These are phyloP conservation scores for Gibbula magus DNA, from an alignment of 2,888 invertebrate genomes.

Conservation along the genomic window DNA sequence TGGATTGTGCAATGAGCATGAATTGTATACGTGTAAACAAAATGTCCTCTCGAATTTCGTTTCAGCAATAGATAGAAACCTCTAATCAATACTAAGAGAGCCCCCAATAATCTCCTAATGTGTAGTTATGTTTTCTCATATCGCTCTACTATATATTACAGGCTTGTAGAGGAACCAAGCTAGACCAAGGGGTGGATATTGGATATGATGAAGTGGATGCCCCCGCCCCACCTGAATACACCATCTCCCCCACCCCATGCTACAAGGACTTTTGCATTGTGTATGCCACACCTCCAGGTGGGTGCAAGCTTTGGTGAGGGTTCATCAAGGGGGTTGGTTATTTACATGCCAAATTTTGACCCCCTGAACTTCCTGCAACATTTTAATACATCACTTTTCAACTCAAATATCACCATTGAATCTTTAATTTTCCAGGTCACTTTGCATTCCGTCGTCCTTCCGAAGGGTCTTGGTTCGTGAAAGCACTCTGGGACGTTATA, in stretches of 20 bases:
- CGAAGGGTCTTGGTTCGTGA: constrained; percentile 57
- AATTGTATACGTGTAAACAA: too few relatives aligned
- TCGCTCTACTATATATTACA: constrained; percentile 31
- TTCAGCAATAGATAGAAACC: too few relatives aligned
- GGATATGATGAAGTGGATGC: constrained; percentile 82
- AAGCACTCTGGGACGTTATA: constrained; percentile 47
- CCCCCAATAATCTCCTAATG: too few relatives aligned
- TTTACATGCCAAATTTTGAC: too few relatives aligned
- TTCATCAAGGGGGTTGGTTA: too few relatives aligned
- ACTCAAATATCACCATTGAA: too few relatives aligned
- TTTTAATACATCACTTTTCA: too few relatives aligned
- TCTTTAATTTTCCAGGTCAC: constrained; percentile 49
- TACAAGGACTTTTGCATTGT: constrained; percentile 54
- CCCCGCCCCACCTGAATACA: constrained; percentile 75
- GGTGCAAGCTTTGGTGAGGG: neutral
- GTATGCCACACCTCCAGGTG: constrained; percentile 60
- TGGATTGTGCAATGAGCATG: too few relatives aligned
- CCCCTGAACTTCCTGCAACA: too few relatives aligned
- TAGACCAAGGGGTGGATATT: constrained; percentile 56
- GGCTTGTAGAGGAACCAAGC: constrained; percentile 62
- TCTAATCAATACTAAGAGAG: too few relatives aligned
- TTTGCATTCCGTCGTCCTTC: constrained; percentile 55
- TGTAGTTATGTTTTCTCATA: too few relatives aligned
- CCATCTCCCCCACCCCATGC: constrained; percentile 44
- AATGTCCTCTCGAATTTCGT: too few relatives aligned